A percentile compares a stretch with the other conserved stretches of the same genome.
These are phyloP conservation scores for Aldrovandia affinis DNA, from an alignment of 2,797 vertebrate genomes.

Conservation along the genomic window DNA sequence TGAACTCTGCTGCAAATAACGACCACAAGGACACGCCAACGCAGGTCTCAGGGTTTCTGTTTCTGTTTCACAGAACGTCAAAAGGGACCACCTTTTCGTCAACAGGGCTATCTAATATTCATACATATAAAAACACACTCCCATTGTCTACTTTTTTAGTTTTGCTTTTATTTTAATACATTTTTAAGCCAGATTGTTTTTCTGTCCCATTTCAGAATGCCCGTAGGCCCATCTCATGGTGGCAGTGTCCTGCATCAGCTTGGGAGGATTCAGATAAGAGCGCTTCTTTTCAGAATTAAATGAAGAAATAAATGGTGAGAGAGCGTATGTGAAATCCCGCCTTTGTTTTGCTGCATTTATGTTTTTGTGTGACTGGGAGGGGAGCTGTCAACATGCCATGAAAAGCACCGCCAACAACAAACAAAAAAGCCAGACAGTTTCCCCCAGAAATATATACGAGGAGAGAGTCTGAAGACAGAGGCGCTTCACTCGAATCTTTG, in stretches of 20 bases:
- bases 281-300: not conserved
- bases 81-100: not conserved
- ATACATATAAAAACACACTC: not conserved
- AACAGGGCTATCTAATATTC: too few species aligned
- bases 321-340: not conserved
- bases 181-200: not conserved
- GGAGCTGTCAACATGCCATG: not conserved
- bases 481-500: not conserved
- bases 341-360: not conserved
- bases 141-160: too few species aligned
- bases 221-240: too few species aligned
- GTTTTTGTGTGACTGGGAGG: not conserved
- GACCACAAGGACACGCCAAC: not conserved
- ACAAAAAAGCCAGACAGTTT: not conserved
- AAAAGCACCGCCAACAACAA: not conserved
- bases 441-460: not conserved
- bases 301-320: not conserved
- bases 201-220: too few species aligned
- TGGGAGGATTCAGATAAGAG: too few species aligned
- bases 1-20: constrained; percentile 15
- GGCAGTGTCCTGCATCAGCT: too few species aligned
- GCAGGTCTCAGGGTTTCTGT: not conserved
- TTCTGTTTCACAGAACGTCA: not conserved
- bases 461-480: not conserved
- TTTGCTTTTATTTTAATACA: not conserved